Evolutionary conservation across 2,113 vertebrate genomes (phyloP), one percentile per base, ranked within the genome.

Genomic region (Eubucco bourcierii): DNA sequence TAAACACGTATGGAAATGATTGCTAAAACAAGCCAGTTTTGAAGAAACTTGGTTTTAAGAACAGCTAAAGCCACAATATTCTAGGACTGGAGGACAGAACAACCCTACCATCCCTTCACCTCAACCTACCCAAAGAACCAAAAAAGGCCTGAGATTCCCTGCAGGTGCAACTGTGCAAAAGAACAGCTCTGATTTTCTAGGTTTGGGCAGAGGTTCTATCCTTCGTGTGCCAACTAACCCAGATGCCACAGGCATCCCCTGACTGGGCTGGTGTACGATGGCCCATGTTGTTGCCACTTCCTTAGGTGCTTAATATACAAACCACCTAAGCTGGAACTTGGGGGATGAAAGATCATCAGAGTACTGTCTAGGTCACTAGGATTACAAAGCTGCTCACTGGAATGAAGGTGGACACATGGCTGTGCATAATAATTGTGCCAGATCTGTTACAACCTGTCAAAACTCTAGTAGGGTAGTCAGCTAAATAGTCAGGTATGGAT

Each of bases 251-350:
- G 72, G 5, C 52, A 8, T 15, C 9, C 28, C 25, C 31, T n/a
- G 27, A 8, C 63, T 61, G 33, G 9, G 3, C 14, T 28, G 41
- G 9, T 15, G 10, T 6, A n/a, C 9, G 66, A 29, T 5, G 10
- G 16, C 15, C 7, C 25, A n/a, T 1, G 34, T 14, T 3, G 1
- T 3, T 41, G 19, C 60, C 34, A 17, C 23, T 50, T 65, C 27
- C 12, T 66, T 6, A 12, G 12, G 3, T 12, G 23, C 39, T 71
- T 9, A 8, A 50, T 4, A 8, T 1, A 34, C 4, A 59, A 47
- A 55, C 8, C 15, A 33, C 1, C 12, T 75, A 2, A 15, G n/a
- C 13, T 20, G 17, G 55, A 41, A 83, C 27, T 50, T 0, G 1
- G 9, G 6, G 7, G 8, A 2, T 33, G 25, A 44, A 59, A 56